Percentiles rank a stretch among this genome's conserved stretches.
These are phyloP conservation scores for Troilus luridus DNA, from an alignment of 2,888 invertebrate genomes.

Conservation along the genomic window DNA sequence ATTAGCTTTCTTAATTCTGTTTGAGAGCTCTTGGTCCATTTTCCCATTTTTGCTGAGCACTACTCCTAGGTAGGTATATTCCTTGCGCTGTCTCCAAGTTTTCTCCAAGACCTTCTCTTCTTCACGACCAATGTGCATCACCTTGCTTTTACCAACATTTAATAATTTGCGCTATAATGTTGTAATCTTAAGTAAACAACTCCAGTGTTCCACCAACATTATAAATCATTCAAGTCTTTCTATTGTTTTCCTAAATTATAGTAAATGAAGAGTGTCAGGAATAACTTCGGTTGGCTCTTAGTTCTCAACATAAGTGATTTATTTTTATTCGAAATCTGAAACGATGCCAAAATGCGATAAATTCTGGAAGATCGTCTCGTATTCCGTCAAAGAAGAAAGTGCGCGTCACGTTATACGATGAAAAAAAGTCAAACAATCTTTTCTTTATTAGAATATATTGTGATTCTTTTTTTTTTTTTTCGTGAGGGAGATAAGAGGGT, in stretches of 20 bases:
- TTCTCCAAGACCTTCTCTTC: no score
- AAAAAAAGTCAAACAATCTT: background rate
- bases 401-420: background rate
- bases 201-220: background rate
- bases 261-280: slow-evolving; percentile 4
- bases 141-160: no score
- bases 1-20: no score
- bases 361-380: background rate
- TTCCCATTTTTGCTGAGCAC: no score
- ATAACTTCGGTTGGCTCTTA: background rate
- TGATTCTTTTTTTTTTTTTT: no score
- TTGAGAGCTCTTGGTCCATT: no score
- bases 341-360: background rate
- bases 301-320: slow-evolving; percentile 4
- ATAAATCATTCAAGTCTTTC: background rate
- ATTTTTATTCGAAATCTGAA: slow-evolving; percentile 27
- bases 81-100: no score
- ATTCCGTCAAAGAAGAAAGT: background rate
- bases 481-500: no score
- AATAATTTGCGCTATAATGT: no score
- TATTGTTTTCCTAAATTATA: slow-evolving; percentile 12
- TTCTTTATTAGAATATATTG: background rate
- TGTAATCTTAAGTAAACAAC: background rate
- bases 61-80: no score
- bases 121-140: no score